Evolutionary conservation across 1,140 invertebrate species (phyloP).

Genomic region (Kradibia gibbosae): DNA sequence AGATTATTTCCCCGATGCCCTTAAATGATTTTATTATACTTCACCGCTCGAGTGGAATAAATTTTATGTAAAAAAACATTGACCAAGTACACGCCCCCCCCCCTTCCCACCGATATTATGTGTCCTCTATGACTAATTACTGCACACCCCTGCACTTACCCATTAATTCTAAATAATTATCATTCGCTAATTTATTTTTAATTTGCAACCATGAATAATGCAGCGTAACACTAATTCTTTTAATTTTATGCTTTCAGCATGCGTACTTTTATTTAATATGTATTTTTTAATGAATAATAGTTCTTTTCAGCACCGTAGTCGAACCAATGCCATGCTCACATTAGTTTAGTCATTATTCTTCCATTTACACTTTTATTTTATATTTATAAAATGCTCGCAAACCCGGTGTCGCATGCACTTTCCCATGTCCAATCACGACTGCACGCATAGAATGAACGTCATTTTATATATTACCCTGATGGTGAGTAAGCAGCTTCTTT

Average conservation of each 20-base stretch:
- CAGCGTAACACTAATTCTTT: not conserved
- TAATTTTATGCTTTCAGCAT: constrained; percentile 3
- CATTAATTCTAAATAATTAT: not conserved
- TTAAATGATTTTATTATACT: too few species aligned
- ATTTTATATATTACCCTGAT: constrained; percentile 59
- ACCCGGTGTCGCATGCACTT: constrained; percentile 58
- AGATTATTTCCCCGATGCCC: too few species aligned
- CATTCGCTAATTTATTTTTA: not conserved
- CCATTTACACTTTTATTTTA: not conserved
- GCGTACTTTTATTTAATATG: not conserved
- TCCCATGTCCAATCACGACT: constrained; percentile 57
- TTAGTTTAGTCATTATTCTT: not conserved
- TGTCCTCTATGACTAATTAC: too few species aligned
- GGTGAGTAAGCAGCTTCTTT: constrained; percentile 57
- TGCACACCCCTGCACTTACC: not conserved
- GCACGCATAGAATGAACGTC: constrained; percentile 48
- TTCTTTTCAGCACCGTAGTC: constrained; percentile 16
- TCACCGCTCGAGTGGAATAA: too few species aligned
- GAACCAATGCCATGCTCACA: constrained; percentile 1
- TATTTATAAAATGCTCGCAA: constrained; percentile 52
- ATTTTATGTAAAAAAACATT: too few species aligned
- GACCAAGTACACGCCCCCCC: too few species aligned
- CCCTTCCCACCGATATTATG: too few species aligned
- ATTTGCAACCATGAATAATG: constrained; percentile 33
- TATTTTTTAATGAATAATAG: not conserved